phyloP scores from a whole-genome alignment of 2,888 invertebrate species.

The Pristionchus exspectatus region DNA sequence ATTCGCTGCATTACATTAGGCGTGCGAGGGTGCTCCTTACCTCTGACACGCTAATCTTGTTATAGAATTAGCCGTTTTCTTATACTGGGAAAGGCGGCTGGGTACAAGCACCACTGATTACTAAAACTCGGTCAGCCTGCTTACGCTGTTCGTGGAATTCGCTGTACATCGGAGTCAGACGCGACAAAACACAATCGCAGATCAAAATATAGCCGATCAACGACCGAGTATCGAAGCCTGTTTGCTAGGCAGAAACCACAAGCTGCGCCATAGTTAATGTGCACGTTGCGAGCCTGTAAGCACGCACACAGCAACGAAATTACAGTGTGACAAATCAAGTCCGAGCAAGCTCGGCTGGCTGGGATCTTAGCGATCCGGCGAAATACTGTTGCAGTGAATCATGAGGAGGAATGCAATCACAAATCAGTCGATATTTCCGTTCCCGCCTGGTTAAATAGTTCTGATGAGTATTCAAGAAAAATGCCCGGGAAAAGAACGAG shows the following conservation, averaged over 20 bases:
- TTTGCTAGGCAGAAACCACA: not conserved
- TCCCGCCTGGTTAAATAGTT: too few relatives aligned
- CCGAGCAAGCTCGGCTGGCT: too few relatives aligned
- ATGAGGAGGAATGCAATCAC: not conserved
- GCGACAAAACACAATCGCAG: not conserved
- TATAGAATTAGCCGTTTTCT: not conserved
- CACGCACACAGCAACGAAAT: not conserved
- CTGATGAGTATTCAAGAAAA: too few relatives aligned
- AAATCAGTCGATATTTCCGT: too few relatives aligned
- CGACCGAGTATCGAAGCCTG: not conserved
- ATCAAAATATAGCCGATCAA: not conserved
- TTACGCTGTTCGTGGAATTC: not conserved
- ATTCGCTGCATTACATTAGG: not conserved
- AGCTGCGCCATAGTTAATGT: not conserved
- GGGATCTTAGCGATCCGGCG: too few relatives aligned
- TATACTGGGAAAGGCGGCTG: not conserved
- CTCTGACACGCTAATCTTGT: not conserved
- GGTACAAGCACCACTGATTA: slow-evolving; percentile 7
- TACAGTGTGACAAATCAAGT: not conserved
- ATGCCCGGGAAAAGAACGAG: too few relatives aligned
- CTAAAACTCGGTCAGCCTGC: not conserved
- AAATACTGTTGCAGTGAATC: not conserved
- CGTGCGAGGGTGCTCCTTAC: slow-evolving; percentile 16
- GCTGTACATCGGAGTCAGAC: not conserved
- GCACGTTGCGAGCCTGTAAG: not conserved